Conservation (phyloP, 1,140 invertebrate species). For the Trachymyrmex septentrionalis region DNA sequence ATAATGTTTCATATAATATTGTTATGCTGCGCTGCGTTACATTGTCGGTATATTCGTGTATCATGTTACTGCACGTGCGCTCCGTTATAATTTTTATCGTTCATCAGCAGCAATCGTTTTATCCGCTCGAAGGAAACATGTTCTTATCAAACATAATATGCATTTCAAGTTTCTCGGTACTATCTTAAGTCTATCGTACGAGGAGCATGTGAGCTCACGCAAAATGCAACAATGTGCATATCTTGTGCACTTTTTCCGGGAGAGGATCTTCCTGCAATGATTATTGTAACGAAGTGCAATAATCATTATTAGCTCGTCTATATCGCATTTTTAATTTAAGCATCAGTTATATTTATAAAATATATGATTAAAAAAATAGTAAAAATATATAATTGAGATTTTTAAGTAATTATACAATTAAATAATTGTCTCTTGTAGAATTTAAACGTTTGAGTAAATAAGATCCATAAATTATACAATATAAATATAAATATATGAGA, state of each 20-base stretch:
- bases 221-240: slow-evolving; percentile 16
- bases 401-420: not conserved
- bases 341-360: not conserved
- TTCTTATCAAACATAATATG: slow-evolving; percentile 59
- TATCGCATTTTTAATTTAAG: not conserved
- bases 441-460: slow-evolving; percentile 12
- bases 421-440: not conserved
- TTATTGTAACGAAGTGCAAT: slow-evolving; percentile 3
- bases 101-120: slow-evolving; percentile 67
- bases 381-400: not conserved
- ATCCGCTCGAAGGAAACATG: slow-evolving; percentile 61
- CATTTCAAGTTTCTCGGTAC: slow-evolving; percentile 29
- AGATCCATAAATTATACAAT: not conserved
- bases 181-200: slow-evolving; percentile 38
- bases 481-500: not conserved
- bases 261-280: not conserved
- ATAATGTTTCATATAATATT: slow-evolving; percentile 45
- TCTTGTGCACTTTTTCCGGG: not conserved
- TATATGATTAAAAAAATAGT: not conserved
- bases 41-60: slow-evolving; percentile 46
- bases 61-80: slow-evolving; percentile 48
- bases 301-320: not conserved
- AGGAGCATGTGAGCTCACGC: slow-evolving; percentile 10
- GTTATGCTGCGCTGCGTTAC: slow-evolving; percentile 34
- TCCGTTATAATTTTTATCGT: slow-evolving; percentile 39